A percentile compares a stretch with the other conserved stretches of the same genome.
Evolutionary conservation across 2,888 invertebrate genomes (phyloP).

Genomic region (Pammene aurita): DNA sequence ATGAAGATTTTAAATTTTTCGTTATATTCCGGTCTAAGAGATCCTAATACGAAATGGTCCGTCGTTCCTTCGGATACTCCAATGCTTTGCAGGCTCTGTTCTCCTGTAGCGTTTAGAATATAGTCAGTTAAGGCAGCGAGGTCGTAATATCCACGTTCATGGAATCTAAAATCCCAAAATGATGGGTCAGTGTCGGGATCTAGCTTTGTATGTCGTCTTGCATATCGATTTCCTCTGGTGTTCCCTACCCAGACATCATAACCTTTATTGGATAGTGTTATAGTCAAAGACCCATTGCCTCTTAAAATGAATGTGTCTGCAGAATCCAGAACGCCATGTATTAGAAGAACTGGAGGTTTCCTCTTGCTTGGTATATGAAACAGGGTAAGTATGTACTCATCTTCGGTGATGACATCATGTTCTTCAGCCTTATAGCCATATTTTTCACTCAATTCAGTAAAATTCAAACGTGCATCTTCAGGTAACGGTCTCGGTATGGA

Average conservation of each 20-base stretch:
- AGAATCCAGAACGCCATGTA: slow-evolving; percentile 56
- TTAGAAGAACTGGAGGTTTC: slow-evolving; percentile 49
- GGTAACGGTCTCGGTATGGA: slow-evolving; percentile 6
- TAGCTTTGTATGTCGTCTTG: slow-evolving; percentile 72
- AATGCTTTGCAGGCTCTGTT: slow-evolving; percentile 81
- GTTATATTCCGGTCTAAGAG: slow-evolving; percentile 80
- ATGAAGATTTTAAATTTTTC: slow-evolving; percentile 76
- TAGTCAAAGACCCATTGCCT: slow-evolving; percentile 49
- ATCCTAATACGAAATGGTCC: slow-evolving; percentile 77
- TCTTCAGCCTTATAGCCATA: slow-evolving; percentile 48
- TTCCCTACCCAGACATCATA: slow-evolving; percentile 72
- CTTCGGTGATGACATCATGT: slow-evolving; percentile 48
- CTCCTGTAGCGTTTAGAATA: slow-evolving; percentile 66
- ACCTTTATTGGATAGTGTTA: slow-evolving; percentile 69
- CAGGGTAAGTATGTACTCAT: slow-evolving; percentile 54
- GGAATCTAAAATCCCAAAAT: slow-evolving; percentile 84
- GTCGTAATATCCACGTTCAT: slow-evolving; percentile 87
- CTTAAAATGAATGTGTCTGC: slow-evolving; percentile 54
- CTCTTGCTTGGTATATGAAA: slow-evolving; percentile 50
- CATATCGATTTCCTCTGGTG: slow-evolving; percentile 84
- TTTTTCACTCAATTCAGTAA: slow-evolving; percentile 51
- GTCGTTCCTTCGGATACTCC: slow-evolving; percentile 87
- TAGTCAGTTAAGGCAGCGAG: slow-evolving; percentile 83
- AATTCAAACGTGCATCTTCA: slow-evolving; percentile 45
- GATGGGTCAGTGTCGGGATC: slow-evolving; percentile 53